Conservation (phyloP, 2,888 invertebrate species). For the Microplitis deprimator region DNA sequence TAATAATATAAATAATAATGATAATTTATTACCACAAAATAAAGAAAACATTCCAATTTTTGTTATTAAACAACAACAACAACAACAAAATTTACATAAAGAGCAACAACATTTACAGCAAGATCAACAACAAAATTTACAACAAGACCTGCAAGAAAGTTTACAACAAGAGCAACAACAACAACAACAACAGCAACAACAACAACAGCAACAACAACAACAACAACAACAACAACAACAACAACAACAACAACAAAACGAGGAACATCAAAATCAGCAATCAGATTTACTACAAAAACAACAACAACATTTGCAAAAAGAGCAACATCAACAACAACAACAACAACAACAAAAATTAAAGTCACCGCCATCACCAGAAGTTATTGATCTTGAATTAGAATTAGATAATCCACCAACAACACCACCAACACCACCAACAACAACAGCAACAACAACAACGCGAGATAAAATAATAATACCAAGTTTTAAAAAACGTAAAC, state of each 20-base stretch:
- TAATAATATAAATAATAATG: slow-evolving; percentile 38
- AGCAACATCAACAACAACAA: neutral
- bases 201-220: neutral
- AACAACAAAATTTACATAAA: neutral
- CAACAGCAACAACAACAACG: neutral
- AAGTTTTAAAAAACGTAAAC: slow-evolving; percentile 78
- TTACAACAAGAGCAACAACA: neutral
- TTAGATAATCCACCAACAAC: slow-evolving; percentile 50
- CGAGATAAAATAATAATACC: slow-evolving; percentile 68
- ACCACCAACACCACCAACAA: neutral
- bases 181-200: neutral
- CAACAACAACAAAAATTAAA: neutral
- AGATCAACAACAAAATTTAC: neutral
- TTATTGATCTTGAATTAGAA: slow-evolving; percentile 76
- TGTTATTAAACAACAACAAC: slow-evolving; percentile 63
- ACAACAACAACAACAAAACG: too few species aligned
- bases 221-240: too few species aligned
- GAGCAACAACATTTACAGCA: neutral
- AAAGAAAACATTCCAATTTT: slow-evolving; percentile 75
- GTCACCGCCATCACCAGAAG: slow-evolving; percentile 76
- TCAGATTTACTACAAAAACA: neutral
- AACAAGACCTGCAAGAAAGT: neutral
- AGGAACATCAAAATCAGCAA: too few species aligned
- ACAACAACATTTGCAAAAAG: neutral
- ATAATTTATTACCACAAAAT: slow-evolving; percentile 71